Evolutionary conservation across 2,888 invertebrate species (phyloP).

Genomic region (Spicauda simplicius): DNA sequence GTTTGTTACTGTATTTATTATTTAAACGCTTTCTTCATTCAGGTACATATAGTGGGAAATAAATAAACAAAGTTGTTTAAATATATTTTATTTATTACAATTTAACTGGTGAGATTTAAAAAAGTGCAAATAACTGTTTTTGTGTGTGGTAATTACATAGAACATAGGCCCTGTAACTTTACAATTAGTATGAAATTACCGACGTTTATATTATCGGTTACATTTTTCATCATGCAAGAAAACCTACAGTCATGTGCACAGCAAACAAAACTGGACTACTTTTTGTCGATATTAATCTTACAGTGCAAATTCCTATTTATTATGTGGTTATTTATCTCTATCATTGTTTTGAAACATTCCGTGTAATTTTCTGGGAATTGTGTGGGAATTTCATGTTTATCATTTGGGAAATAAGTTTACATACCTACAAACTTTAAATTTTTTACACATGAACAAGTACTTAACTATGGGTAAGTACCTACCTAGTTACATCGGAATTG

Average conservation of each 20-base stretch:
- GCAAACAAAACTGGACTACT: not conserved
- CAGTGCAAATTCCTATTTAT: not conserved
- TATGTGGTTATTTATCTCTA: no score
- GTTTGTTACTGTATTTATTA: no score
- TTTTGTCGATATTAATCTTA: not conserved
- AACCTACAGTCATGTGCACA: not conserved
- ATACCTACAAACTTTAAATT: no score
- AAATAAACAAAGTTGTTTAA: slow-evolving; percentile 35
- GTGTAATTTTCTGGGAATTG: no score
- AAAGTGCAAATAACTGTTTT: slow-evolving; percentile 72
- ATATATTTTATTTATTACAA: slow-evolving; percentile 51
- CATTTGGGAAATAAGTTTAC: no score
- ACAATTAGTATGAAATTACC: not conserved
- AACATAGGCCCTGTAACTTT: not conserved
- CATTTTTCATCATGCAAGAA: not conserved
- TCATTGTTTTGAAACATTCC: no score
- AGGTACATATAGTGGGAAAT: slow-evolving; percentile 37
- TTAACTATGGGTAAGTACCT: no score
- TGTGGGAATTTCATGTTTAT: no score
- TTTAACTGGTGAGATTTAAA: slow-evolving; percentile 64
- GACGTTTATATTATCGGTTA: not conserved
- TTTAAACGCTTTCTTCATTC: no score
- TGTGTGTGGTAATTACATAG: slow-evolving; percentile 45
- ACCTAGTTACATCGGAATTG: no score
- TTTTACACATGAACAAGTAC: no score